A percentile compares a stretch with the other conserved stretches of the same genome.
Conservation (phyloP, 1,140 invertebrate genomes). For the Aricia agestis region DNA sequence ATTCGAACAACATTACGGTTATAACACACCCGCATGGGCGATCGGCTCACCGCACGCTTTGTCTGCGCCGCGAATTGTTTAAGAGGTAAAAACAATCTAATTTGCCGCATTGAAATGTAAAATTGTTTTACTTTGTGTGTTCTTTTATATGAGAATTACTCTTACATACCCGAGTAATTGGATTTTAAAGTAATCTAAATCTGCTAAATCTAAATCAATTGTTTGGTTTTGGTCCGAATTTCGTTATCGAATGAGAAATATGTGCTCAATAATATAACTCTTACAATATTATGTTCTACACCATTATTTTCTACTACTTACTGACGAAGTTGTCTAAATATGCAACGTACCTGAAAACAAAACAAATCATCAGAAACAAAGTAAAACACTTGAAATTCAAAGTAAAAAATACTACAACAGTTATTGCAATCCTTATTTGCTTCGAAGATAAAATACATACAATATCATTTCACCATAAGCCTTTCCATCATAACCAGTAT, state of each 20-base stretch:
- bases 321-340: too few relatives aligned
- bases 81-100: conserved; percentile 74
- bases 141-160: neutral
- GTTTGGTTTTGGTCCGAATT: too few relatives aligned
- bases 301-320: too few relatives aligned
- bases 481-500: neutral
- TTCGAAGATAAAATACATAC: neutral
- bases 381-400: too few relatives aligned
- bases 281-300: too few relatives aligned
- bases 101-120: conserved; percentile 66
- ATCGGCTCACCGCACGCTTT: conserved; percentile 71
- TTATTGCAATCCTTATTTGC: too few relatives aligned
- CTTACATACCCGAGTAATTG: neutral
- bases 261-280: too few relatives aligned
- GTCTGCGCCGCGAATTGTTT: conserved; percentile 70
- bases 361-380: too few relatives aligned
- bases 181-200: neutral
- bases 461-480: neutral
- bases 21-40: conserved; percentile 71
- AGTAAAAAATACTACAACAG: too few relatives aligned
- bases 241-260: too few relatives aligned
- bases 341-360: too few relatives aligned
- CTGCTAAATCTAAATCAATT: too few relatives aligned
- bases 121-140: conserved; percentile 37
- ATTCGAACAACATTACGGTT: conserved; percentile 43